Conservation (phyloP, 2,888 invertebrate species). For the Lepidocyrtinus sp. region DNA sequence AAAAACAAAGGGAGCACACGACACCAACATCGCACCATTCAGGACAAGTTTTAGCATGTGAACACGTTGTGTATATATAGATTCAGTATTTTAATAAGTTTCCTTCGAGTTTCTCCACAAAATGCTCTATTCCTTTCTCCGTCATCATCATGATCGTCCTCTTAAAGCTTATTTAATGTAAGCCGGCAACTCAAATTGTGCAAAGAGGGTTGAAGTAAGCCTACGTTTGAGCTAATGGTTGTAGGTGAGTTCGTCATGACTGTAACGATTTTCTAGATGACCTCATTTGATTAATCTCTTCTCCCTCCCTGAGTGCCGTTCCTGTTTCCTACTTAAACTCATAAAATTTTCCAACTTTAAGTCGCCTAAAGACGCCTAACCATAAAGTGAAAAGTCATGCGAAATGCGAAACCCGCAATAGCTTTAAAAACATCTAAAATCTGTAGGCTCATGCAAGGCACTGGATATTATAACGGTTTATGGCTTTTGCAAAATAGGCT, state of each 20-base stretch:
- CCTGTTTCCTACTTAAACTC: constrained; percentile 57
- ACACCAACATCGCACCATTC: too few species aligned
- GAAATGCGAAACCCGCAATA: neutral
- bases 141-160: too few species aligned
- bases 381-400: neutral
- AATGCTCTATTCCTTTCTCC: constrained; percentile 8
- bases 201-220: neutral
- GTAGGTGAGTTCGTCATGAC: constrained; percentile 24
- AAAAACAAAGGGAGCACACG: constrained; percentile 1
- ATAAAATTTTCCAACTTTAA: constrained; percentile 41
- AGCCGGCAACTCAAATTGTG: constrained; percentile 1
- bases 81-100: constrained; percentile 39
- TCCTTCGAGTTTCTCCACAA: constrained; percentile 12
- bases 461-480: too few species aligned
- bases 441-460: too few species aligned
- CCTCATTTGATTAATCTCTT: constrained; percentile 67
- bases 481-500: too few species aligned
- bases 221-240: neutral
- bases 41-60: too few species aligned
- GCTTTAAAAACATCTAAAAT: too few species aligned
- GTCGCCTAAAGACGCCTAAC: too few species aligned
- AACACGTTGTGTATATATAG: neutral
- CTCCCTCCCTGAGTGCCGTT: constrained; percentile 43
- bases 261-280: constrained; percentile 69
- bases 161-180: neutral